Conservation (phyloP, 1,140 invertebrate genomes). For the Microvelia longipes region DNA sequence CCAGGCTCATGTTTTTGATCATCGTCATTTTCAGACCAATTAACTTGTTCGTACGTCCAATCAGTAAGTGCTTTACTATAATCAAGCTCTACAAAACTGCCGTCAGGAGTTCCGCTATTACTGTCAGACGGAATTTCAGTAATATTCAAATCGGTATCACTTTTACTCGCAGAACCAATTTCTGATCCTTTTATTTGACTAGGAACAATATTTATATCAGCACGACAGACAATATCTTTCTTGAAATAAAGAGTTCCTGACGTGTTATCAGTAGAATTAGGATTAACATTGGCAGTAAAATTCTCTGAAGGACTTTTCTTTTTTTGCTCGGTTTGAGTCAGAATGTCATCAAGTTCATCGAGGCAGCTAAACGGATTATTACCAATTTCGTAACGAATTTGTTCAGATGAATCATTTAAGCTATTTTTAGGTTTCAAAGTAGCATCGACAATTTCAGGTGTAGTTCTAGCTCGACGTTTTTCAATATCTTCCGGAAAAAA, state of each 20-base stretch:
- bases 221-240: background rate
- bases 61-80: background rate
- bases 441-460: background rate
- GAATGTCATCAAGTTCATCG: background rate
- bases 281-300: background rate
- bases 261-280: background rate
- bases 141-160: background rate
- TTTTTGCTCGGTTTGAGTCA: background rate
- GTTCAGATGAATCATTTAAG: background rate
- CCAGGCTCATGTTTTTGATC: background rate
- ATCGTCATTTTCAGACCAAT: background rate
- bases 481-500: background rate
- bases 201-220: background rate
- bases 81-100: background rate
- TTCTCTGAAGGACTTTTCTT: background rate
- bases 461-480: background rate
- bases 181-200: background rate
- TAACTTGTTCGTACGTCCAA: background rate
- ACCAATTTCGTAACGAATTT: background rate
- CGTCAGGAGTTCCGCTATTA: background rate
- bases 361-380: background rate
- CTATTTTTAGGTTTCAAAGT: background rate
- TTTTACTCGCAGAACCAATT: background rate
- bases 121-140: background rate
- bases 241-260: background rate